Evolutionary conservation across 2,888 invertebrate species (phyloP).

Genomic region (Tineola bisselliella): DNA sequence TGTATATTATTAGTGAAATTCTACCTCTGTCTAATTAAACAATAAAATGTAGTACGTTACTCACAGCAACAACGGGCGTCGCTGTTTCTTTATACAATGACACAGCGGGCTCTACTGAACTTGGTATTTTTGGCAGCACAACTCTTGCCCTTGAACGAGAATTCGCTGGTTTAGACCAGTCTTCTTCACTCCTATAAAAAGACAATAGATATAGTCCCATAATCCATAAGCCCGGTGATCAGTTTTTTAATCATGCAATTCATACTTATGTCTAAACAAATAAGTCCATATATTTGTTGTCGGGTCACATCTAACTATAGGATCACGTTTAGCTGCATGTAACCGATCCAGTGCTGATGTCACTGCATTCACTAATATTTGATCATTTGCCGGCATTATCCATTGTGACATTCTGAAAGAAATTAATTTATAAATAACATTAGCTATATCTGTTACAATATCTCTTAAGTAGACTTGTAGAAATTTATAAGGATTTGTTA

Average conservation of each 20-base stretch:
- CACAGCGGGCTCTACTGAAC: too few species aligned
- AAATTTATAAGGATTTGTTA: too few species aligned
- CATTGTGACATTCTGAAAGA: conserved; percentile 67
- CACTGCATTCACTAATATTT: conserved; percentile 81
- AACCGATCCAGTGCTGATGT: conserved; percentile 91
- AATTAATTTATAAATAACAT: background rate
- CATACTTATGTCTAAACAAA: conserved; percentile 76
- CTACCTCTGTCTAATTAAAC: background rate
- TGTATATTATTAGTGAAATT: background rate
- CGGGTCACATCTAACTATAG: conserved; percentile 93
- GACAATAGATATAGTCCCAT: too few species aligned
- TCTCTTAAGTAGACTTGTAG: too few species aligned
- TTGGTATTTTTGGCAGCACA: conserved; percentile 19
- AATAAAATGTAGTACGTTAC: conserved; percentile 13
- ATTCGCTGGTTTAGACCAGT: conserved; percentile 38
- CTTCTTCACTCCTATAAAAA: conserved; percentile 48
- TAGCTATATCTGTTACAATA: conserved; percentile 8
- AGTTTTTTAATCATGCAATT: too few species aligned
- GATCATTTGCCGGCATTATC: conserved; percentile 67
- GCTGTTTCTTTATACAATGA: conserved; percentile 10
- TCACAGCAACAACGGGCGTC: conserved; percentile 22
- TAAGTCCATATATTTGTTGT: conserved; percentile 96
- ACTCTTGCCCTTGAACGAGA: conserved; percentile 32
- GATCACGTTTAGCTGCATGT: conserved; percentile 83
- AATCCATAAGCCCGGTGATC: conserved; percentile 13